Base-by-base conservation (phyloP, 2,797 vertebrate species). In the Bovichtus variegatus region DNA sequence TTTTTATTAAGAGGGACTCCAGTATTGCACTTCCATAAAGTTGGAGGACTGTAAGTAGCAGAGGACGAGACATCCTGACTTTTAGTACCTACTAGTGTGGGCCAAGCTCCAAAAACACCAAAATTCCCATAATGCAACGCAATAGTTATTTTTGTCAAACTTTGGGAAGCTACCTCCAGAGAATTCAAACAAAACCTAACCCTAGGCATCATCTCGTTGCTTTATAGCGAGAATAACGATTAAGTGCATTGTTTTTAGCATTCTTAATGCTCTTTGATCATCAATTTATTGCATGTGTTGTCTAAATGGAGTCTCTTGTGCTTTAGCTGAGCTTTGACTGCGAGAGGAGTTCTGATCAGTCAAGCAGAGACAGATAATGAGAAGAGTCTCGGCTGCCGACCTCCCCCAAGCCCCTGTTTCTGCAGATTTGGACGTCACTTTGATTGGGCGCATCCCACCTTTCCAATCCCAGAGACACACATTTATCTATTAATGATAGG, bases 251-350 rank as follows among this genome's bases (percentile, higher is more conserved):
- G 74, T 82, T 83, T 86, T 72, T 46, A 53, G 23, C 25, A 53
- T 43, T 44, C 8, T 36, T 57, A 76, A 74, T 84, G 67, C 53
- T 71, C 67, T 84, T 87, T 87, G 79, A 86, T 89, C 80, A 57
- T 64, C 63, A 21, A 40, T 74, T 76, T 76, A 64, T 78, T 82
- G 57, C 59, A 69, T 75, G 11, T 68, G 46, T 71, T 74, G 78
- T 73, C 69, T 78, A 62, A 89, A 78, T 77, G 36, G 74, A 57
- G 65, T 90, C 70, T 86, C 71, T 74, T 87, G 69, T 91, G 80
- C 71, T 87, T 68, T 81, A 91, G 87, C 77, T 89, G 90, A 36
- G 66, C 76, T 76, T 91, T 87, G 65, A 83, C 80, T 54, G 61
- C 66, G 18, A 81, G 79, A 80, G 78, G 80, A 78, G 49, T 58